Percentiles rank a stretch among this genome's conserved stretches.
These are phyloP conservation scores for Dicerorhinus sumatrensis DNA, from an alignment of 2,113 vertebrate species.

Conservation along the genomic window DNA sequence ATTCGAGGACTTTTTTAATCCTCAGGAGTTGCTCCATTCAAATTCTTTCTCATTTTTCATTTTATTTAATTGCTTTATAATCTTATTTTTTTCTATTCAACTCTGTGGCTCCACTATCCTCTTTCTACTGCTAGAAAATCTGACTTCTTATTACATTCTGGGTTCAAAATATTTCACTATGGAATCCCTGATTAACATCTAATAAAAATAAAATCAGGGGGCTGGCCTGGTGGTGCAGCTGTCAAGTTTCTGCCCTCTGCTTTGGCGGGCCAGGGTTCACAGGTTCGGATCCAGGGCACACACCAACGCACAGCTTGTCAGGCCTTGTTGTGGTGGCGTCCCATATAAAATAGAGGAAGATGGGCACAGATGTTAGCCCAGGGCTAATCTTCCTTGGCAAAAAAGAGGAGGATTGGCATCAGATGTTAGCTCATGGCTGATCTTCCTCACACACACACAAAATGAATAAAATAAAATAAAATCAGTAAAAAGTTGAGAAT, in stretches of 20 bases:
- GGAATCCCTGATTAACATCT: conserved; percentile 12
- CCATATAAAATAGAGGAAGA: too few species aligned
- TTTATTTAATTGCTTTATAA: conserved; percentile 11
- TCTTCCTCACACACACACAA: too few species aligned
- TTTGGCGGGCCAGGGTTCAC: too few species aligned
- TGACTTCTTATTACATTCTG: neutral
- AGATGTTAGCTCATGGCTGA: too few species aligned
- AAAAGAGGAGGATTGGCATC: too few species aligned
- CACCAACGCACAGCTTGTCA: too few species aligned
- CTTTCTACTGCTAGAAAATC: neutral
- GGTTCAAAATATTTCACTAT: conserved; percentile 32
- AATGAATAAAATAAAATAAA: conserved; percentile 48
- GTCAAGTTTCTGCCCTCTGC: too few species aligned
- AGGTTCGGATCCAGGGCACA: too few species aligned
- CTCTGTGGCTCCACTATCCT: neutral
- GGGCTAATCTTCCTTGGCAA: too few species aligned
- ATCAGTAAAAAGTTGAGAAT: neutral
- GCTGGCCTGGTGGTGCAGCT: too few species aligned
- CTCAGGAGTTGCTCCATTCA: neutral
- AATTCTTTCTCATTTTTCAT: neutral
- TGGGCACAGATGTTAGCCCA: too few species aligned
- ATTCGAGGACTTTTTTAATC: neutral
- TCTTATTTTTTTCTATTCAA: neutral
- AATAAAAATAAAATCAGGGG: conserved; percentile 21
- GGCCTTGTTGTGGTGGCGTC: too few species aligned